Percentiles rank a stretch among this genome's conserved stretches.
phyloP scores from a whole-genome alignment of 2,888 invertebrate genomes.

The Caenorhabditis zanzibari region DNA sequence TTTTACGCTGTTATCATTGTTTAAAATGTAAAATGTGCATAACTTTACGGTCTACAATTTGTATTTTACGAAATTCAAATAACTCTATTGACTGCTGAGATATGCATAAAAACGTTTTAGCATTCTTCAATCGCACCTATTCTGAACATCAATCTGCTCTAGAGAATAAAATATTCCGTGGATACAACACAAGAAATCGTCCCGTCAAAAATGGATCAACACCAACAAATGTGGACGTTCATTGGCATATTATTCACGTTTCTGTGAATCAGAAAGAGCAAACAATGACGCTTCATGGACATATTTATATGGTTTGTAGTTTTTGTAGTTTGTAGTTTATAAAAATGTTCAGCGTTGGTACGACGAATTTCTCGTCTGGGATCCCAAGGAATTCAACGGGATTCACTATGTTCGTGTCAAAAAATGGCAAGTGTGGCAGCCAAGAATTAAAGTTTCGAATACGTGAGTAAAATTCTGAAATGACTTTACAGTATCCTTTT shows the following conservation, averaged over 20 bases:
- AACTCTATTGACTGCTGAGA: background rate
- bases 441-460: constrained; percentile 79
- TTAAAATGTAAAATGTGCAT: too few species aligned
- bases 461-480: too few species aligned
- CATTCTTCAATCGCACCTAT: constrained; percentile 71
- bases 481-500: too few species aligned
- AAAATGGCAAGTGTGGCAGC: constrained; percentile 82
- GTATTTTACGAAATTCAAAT: too few species aligned
- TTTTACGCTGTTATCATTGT: too few species aligned
- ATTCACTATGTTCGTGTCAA: constrained; percentile 75
- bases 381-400: constrained; percentile 78
- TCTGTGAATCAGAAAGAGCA: constrained; percentile 78
- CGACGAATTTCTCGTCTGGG: constrained; percentile 81
- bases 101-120: constrained; percentile 26
- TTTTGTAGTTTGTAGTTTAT: background rate
- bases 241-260: constrained; percentile 79
- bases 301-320: constrained; percentile 79
- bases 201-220: constrained; percentile 65
- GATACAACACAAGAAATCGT: constrained; percentile 48
- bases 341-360: constrained; percentile 71
- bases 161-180: constrained; percentile 63
- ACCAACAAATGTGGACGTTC: constrained; percentile 65
- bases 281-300: constrained; percentile 79
- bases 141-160: constrained; percentile 61
- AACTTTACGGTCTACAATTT: too few species aligned